A percentile compares a stretch with the other conserved stretches of the same genome.
Conservation (phyloP, 2,888 invertebrate species). For the Acanthacorydalis orientalis region DNA sequence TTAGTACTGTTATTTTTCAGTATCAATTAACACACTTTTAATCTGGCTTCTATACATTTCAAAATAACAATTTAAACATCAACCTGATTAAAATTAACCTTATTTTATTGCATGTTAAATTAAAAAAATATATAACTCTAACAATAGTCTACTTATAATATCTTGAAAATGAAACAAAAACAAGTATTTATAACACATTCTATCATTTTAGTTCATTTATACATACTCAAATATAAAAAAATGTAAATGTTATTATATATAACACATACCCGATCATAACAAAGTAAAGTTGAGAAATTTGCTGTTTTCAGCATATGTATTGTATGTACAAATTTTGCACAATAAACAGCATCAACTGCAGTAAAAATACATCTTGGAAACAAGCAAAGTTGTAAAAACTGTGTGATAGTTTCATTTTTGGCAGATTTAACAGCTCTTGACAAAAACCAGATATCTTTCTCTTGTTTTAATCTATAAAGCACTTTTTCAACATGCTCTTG, state of each 20-base stretch:
- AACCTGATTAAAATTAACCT: no score
- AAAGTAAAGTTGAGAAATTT: conserved; percentile 92
- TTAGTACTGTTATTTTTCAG: no score
- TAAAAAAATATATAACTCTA: no score
- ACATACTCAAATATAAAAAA: background rate
- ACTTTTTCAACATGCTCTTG: conserved; percentile 88
- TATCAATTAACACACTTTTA: no score
- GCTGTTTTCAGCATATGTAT: conserved; percentile 89
- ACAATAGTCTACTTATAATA: no score
- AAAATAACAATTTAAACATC: no score
- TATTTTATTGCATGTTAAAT: no score
- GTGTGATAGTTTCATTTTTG: conserved; percentile 91
- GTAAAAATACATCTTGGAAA: conserved; percentile 96
- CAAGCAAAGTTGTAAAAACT: conserved; percentile 88
- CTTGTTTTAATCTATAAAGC: conserved; percentile 48
- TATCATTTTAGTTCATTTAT: background rate
- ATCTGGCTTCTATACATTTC: no score
- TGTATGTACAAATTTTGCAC: conserved; percentile 92
- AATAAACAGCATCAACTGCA: conserved; percentile 88
- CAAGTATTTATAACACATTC: background rate
- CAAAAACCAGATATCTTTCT: conserved; percentile 75
- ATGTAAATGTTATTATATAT: background rate
- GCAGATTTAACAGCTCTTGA: conserved; percentile 72
- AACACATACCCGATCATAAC: conserved; percentile 82
- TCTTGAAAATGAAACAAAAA: background rate